These are phyloP conservation scores for Sphenodon punctatus DNA, from an alignment of 2,797 vertebrate genomes.

Conservation along the genomic window DNA sequence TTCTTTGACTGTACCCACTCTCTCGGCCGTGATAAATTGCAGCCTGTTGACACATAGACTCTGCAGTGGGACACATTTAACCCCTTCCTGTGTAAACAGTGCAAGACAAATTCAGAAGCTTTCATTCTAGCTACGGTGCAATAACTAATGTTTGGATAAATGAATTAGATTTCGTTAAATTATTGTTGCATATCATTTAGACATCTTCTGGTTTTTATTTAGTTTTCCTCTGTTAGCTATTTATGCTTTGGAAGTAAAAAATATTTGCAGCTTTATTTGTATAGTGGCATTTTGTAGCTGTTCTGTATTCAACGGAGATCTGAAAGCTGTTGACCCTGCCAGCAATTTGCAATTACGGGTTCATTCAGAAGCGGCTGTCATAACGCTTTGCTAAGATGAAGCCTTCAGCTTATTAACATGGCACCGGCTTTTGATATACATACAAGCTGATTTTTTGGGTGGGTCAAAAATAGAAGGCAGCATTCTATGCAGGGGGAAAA, in stretches of 20 bases:
- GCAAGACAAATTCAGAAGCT: not conserved
- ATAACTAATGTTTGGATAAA: not conserved
- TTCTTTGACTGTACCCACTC: not conserved
- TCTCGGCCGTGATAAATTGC: not conserved
- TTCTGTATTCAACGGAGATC: not conserved
- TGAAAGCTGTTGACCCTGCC: not conserved
- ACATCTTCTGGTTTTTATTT: not conserved
- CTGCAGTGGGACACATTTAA: not conserved
- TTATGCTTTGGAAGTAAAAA: fast-evolving
- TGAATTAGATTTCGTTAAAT: conserved; percentile 17
- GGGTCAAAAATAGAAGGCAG: not conserved
- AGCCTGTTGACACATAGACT: not conserved
- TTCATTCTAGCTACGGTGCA: not conserved
- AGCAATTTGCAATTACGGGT: not conserved
- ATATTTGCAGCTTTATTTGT: not conserved
- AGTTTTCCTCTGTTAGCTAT: not conserved
- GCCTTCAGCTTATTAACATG: not conserved
- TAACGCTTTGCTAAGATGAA: not conserved
- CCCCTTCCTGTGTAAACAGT: not conserved
- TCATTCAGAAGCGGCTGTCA: not conserved
- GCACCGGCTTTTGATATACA: not conserved
- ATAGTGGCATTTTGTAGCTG: not conserved
- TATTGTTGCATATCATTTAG: conserved; percentile 6
- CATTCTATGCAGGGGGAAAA: not conserved
- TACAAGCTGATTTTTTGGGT: not conserved